Base-by-base conservation (phyloP, 2,113 vertebrate genomes). In the Siniperca chuatsi region DNA sequence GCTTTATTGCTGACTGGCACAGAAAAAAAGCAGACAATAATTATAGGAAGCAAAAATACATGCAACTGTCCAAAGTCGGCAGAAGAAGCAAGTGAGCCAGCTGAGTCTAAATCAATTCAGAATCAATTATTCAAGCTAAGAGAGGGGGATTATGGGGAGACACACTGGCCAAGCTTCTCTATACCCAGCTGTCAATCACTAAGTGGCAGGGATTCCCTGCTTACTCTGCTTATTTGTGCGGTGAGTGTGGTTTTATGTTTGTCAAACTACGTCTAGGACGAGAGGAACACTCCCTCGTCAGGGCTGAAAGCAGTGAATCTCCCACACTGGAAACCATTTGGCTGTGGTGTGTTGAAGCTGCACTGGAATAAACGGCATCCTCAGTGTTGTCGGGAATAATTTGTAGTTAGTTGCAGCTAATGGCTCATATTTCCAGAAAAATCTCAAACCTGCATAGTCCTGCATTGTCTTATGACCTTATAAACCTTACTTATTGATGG, bases 11-110 rank as follows among this genome's bases (percentile, higher is more conserved):
- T 83, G 82, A 90, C 82, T 29, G 37, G 50, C 25, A 74, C 42
- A 83, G 23, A 82, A 82, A 80, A 33, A 25, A 79, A 44, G 69
- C 79, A 71, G 74, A 81, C 75, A 70, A 73, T 75, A 88, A 89
- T 92, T 93, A 91, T 78, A 90, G 88, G 86, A 90, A 73, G 73
- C 66, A 81, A 87, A 92, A 90, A 89, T 71, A 91, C 74, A 87
- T 48, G 40, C 10, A 29, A 29, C 11, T 13, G 35, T 58, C 64
- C 57, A 54, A 52, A 37, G 2, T 9, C 16, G 11, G 37, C 40
- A 57, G 55, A 66, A 68, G 61, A 84, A 66, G 33, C 10, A 37
- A 81, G 33, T 54, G 40, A 83, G 76, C 79, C 78, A 91, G 86
- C 64, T 74, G 75, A 87, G 81, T 33, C 60, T 67, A 66, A 89